Conservation (phyloP, 2,113 vertebrate species). For the Callaeas wilsoni region DNA sequence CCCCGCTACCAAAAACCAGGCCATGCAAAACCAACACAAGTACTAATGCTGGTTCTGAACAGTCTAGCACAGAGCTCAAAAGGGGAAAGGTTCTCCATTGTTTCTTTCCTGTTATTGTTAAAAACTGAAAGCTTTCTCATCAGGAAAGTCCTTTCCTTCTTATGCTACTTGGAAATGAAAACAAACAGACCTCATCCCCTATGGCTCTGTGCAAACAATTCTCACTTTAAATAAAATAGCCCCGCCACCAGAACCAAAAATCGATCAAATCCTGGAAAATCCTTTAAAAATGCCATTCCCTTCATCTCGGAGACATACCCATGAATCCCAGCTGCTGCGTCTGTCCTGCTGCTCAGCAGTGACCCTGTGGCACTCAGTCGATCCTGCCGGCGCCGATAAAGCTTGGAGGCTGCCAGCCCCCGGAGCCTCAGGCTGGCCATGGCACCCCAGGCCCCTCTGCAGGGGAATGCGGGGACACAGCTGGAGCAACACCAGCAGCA, state of each 20-base stretch:
- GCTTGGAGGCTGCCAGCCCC: constrained; percentile 56
- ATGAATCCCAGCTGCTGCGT: neutral
- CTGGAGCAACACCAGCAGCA: neutral
- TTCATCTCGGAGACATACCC: constrained; percentile 45
- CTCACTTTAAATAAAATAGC: neutral
- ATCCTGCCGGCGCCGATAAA: constrained; percentile 64
- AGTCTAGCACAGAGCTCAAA: neutral
- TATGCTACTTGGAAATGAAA: neutral
- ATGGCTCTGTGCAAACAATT: neutral
- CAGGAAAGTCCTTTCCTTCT: constrained; percentile 5
- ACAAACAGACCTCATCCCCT: neutral
- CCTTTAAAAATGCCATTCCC: neutral
- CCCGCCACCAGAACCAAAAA: neutral
- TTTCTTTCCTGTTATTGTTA: constrained; percentile 69
- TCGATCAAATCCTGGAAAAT: neutral
- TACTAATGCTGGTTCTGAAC: neutral
- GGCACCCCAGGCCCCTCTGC: neutral
- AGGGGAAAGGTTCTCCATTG: neutral
- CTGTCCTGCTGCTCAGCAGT: neutral
- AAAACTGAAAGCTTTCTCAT: neutral
- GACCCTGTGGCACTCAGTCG: constrained; percentile 29
- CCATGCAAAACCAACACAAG: neutral
- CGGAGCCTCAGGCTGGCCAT: constrained; percentile 57
- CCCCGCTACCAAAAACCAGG: rapidly evolving
- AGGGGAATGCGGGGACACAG: neutral